phyloP scores from a whole-genome alignment of 2,113 vertebrate genomes.

The Alethe castanea region DNA sequence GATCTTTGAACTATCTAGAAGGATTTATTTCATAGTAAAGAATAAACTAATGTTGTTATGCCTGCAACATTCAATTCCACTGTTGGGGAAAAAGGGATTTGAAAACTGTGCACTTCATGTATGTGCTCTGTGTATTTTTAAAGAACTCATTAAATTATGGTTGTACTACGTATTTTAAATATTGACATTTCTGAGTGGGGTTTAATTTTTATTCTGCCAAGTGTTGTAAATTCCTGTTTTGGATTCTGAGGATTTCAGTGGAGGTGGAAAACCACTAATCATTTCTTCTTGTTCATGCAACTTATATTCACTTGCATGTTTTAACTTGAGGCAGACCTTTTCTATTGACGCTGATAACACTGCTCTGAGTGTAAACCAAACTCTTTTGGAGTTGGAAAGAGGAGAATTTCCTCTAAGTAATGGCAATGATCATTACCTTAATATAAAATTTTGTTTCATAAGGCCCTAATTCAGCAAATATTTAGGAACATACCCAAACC shows the following conservation, averaged over 20 bases:
- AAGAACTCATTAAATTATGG: slow-evolving; percentile 37
- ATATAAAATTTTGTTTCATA: slow-evolving; percentile 8
- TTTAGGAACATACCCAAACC: neutral
- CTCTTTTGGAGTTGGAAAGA: neutral
- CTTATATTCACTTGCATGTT: neutral
- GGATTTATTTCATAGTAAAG: neutral
- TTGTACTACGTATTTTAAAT: slow-evolving; percentile 32
- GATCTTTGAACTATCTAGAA: neutral
- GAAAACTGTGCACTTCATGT: neutral
- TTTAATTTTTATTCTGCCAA: slow-evolving; percentile 58
- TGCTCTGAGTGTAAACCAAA: neutral
- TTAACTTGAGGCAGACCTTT: neutral
- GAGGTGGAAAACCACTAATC: slow-evolving; percentile 57
- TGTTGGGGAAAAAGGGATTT: neutral
- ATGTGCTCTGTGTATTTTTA: neutral
- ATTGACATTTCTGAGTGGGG: slow-evolving; percentile 59
- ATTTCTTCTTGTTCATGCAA: slow-evolving; percentile 29
- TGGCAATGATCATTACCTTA: neutral
- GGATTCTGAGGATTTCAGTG: slow-evolving; percentile 36
- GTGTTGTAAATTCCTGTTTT: slow-evolving; percentile 48
- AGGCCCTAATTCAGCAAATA: neutral
- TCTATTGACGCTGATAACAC: neutral
- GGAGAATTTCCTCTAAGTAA: neutral
- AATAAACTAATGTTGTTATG: neutral
- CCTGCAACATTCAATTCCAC: neutral